Evolutionary conservation across 1,140 invertebrate genomes (phyloP).

Genomic region (Solen grandis): DNA sequence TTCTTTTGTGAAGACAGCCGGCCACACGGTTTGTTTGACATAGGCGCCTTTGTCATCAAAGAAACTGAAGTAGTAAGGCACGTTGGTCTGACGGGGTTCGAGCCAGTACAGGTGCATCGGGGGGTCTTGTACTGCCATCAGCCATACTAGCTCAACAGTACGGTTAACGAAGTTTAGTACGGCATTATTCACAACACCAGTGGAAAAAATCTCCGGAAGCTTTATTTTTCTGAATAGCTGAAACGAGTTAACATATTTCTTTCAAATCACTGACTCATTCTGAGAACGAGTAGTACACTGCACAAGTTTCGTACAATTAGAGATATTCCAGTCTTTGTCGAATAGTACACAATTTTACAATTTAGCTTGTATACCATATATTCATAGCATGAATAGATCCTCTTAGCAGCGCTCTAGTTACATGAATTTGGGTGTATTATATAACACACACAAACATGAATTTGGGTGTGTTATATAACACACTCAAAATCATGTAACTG

Average conservation of each 20-base stretch:
- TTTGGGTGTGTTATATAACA: no score
- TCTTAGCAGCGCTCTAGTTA: not conserved
- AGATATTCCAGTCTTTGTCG: no score
- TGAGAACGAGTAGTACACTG: no score
- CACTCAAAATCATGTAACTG: not conserved
- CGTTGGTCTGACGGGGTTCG: constrained; percentile 15
- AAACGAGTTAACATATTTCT: not conserved
- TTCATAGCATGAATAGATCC: not conserved
- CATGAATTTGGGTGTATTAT: not conserved
- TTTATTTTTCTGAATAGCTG: constrained; percentile 44
- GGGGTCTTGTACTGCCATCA: constrained; percentile 45
- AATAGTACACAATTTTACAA: not conserved
- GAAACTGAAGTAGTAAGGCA: constrained; percentile 32
- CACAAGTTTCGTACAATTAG: no score
- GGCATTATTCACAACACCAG: not conserved
- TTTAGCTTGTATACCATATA: not conserved
- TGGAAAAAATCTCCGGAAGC: constrained; percentile 31
- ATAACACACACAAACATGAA: no score
- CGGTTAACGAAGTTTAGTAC: constrained; percentile 33
- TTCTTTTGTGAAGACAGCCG: constrained; percentile 33
- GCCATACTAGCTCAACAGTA: constrained; percentile 25
- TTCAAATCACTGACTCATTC: not conserved
- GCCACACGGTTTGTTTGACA: constrained; percentile 43
- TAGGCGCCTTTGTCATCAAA: not conserved
- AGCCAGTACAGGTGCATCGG: constrained; percentile 37